Conservation (phyloP, 2,113 vertebrate genomes). For the Sphyrna mokarran region DNA sequence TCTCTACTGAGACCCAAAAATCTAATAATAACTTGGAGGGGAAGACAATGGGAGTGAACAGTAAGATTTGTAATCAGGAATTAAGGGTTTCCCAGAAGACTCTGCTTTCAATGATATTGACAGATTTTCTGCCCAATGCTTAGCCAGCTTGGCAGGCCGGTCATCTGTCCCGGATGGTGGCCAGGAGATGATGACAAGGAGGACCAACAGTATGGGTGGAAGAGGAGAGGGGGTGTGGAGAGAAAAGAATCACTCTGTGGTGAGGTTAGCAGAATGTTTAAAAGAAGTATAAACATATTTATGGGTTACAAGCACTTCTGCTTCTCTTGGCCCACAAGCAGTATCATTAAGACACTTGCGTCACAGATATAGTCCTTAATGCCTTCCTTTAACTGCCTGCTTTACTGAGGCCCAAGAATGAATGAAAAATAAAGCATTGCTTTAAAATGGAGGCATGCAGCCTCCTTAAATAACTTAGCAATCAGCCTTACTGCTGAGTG, state of each 20-base stretch:
- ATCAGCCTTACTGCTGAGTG: not conserved
- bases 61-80: not conserved
- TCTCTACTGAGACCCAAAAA: not conserved
- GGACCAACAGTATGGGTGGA: not conserved
- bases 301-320: no score
- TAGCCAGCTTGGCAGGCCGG: not conserved
- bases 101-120: not conserved
- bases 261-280: not conserved
- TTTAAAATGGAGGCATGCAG: not conserved
- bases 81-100: not conserved
- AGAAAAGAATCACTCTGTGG: not conserved
- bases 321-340: not conserved
- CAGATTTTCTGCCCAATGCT: not conserved
- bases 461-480: not conserved
- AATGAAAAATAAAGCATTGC: not conserved
- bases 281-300: not conserved
- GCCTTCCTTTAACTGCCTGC: not conserved
- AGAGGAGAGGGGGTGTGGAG: not conserved
- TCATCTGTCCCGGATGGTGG: not conserved
- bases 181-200: not conserved
- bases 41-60: not conserved
- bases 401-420: not conserved
- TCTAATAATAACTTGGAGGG: not conserved
- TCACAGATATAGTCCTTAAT: not conserved
- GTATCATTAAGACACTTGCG: not conserved